Evolutionary conservation across 2,797 vertebrate genomes (phyloP).

Genomic region (Rhodeus uyekii): DNA sequence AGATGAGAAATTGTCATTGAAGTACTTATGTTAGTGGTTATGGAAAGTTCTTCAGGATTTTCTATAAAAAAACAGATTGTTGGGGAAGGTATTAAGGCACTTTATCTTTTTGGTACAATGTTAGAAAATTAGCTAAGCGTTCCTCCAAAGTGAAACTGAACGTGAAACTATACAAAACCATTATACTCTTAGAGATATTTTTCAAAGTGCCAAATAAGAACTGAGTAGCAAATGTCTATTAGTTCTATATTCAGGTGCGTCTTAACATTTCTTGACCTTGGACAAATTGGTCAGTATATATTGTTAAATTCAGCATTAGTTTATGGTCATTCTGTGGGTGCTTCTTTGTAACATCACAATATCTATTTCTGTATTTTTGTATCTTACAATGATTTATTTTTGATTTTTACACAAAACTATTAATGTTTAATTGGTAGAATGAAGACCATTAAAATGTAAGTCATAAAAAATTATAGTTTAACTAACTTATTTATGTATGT

Average conservation of each 20-base stretch:
- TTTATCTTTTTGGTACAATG: not conserved
- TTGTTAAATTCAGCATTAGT: not conserved
- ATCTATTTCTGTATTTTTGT: constrained; percentile 9
- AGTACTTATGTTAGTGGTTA: not conserved
- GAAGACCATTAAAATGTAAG: not conserved
- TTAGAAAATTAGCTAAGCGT: not conserved
- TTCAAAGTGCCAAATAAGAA: not conserved
- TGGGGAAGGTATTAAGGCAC: constrained; percentile 36
- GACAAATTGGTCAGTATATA: not conserved
- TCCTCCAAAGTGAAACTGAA: not conserved
- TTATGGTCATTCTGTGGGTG: constrained; percentile 13
- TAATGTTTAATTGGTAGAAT: not conserved
- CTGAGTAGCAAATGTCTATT: not conserved
- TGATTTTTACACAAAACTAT: not conserved
- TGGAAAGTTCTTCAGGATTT: not conserved
- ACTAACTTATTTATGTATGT: not conserved
- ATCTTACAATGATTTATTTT: constrained; percentile 2
- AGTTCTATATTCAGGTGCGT: not conserved
- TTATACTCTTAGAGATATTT: not conserved
- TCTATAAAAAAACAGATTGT: not conserved
- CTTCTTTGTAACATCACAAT: not conserved
- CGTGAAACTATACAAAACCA: constrained; percentile 8
- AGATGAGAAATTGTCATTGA: not conserved
- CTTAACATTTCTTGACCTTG: not conserved
- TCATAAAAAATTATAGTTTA: constrained; percentile 19